Percentiles rank a stretch among this genome's conserved stretches.
Evolutionary conservation across 2,113 vertebrate species (phyloP).

Genomic region (Otis tarda): DNA sequence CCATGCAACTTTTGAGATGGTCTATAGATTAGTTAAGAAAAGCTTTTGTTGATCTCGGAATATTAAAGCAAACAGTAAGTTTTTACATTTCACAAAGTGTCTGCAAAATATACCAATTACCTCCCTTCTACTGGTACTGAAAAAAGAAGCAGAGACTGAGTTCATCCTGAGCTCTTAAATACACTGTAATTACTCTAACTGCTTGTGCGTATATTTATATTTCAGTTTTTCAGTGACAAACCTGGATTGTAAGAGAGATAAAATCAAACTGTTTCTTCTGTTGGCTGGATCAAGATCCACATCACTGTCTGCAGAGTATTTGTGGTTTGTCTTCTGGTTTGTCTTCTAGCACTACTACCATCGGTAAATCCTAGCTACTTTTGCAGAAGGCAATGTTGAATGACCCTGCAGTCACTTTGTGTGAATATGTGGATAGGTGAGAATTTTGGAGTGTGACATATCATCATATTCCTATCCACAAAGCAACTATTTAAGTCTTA

Average conservation of each 20-base stretch:
- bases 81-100: not conserved
- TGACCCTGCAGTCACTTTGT: not conserved
- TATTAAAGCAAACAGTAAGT: not conserved
- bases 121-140: not conserved
- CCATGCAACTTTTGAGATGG: not conserved
- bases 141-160: not conserved
- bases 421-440: rapidly evolving
- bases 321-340: not conserved
- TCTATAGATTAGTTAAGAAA: not conserved
- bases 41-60: not conserved
- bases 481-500: not conserved
- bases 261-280: not conserved
- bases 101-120: not conserved
- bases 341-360: not conserved
- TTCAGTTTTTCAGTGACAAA: not conserved
- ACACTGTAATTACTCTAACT: not conserved
- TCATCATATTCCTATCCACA: not conserved
- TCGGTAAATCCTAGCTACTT: not conserved
- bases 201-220: not conserved
- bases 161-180: not conserved
- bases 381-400: not conserved
- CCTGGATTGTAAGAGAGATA: rapidly evolving
- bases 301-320: not conserved
- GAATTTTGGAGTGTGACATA: not conserved
- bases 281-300: not conserved